Evolutionary conservation across 2,113 vertebrate genomes (phyloP), one percentile per base, ranked within the genome.

Genomic region (Odocoileus virginianus): DNA sequence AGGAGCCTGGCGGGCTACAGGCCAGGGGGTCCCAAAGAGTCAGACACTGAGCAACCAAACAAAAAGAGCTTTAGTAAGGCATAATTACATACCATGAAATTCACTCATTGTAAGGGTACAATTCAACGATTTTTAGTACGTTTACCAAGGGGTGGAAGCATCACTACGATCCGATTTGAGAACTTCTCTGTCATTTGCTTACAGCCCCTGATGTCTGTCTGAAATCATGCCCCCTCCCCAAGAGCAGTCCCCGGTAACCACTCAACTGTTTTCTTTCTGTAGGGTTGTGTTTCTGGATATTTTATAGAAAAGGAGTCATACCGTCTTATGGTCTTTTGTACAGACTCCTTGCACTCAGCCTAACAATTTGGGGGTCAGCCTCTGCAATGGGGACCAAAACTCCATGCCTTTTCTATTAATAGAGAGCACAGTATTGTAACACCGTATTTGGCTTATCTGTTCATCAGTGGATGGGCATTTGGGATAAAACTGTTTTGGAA

Each of bases 351-450:
- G 86, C 58, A 60, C 30, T 83, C 33, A 55, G 23, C 9, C 12
- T 11, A 21, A 27, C 58, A 43, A 54, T 58, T 89, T 74, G 57
- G 47, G 93, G 27, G 3, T 10, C 54, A 2, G 1, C 30, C 10
- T n/a, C 7, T 30, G n/a, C 13, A 25, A 2, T 21, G 33, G 0
- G 0, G 43, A 9, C 87, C 60, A 43, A 9, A 10, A 23, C 1
- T 7, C 11, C 7, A 19, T 57, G 21, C 7, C 16, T 50, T 25
- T 89, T 57, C 58, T 25, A 78, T 47, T 82, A 71, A 16, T 0
- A 6, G 16, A 36, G 30, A 57, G 1, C 8, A 55, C 86, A 60
- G 36, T 15, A 13, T 30, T 27, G 2, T 15, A 79, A 74, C 16
- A 27, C 3, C 15, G 9, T 16, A 47, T 52, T 60, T 30, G 16